Percentiles rank a stretch among this genome's conserved stretches.
phyloP scores from a whole-genome alignment of 2,113 vertebrate genomes.

The Eublepharis macularius region DNA sequence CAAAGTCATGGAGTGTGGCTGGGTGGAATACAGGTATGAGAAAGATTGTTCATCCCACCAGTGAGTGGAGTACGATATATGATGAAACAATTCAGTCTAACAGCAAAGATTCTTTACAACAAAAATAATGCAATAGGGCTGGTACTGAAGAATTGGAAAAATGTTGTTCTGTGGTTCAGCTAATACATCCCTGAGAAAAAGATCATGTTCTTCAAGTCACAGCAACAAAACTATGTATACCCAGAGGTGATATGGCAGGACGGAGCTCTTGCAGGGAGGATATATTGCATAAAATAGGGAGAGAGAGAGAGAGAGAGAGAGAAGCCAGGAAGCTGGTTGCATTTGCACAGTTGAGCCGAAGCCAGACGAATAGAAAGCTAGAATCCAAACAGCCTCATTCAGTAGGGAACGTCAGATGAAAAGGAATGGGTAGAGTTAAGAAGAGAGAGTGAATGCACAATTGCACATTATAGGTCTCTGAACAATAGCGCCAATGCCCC shows the following conservation, averaged over 20 bases:
- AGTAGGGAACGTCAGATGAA: neutral
- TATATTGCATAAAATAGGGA: neutral
- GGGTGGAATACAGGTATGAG: too few species aligned
- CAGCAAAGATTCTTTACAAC: too few species aligned
- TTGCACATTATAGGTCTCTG: neutral
- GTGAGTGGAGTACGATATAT: too few species aligned
- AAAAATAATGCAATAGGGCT: too few species aligned
- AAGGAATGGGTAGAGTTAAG: constrained; percentile 10
- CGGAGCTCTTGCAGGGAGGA: neutral
- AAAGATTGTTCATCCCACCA: too few species aligned
- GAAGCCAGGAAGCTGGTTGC: neutral
- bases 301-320: too few species aligned
- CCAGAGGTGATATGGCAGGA: neutral
- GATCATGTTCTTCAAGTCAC: neutral
- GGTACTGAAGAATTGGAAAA: too few species aligned
- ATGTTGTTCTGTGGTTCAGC: neutral
- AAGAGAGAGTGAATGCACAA: neutral
- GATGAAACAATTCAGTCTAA: too few species aligned
- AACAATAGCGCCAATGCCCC: neutral
- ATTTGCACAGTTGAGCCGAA: fast-evolving
- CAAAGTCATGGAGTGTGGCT: too few species aligned
- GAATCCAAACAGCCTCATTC: neutral
- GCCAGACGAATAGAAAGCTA: neutral
- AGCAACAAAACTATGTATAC: neutral
- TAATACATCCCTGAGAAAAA: too few species aligned